A percentile compares a stretch with the other conserved stretches of the same genome.
Evolutionary conservation across 2,797 vertebrate species (phyloP).

Genomic region (Tadarida brasiliensis): DNA sequence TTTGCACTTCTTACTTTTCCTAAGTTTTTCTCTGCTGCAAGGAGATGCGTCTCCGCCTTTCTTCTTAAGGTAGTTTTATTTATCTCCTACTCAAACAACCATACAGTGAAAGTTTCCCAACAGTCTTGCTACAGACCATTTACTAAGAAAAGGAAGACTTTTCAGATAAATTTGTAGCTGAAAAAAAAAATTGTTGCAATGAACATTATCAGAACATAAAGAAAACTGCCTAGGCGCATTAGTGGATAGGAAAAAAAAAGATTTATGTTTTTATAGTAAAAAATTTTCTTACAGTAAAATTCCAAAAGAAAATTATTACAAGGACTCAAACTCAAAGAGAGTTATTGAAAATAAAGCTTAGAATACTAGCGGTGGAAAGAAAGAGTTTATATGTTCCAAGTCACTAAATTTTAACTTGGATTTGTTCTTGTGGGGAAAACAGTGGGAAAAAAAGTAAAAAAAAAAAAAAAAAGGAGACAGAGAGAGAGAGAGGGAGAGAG

Average conservation of each 20-base stretch:
- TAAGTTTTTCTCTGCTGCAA: neutral
- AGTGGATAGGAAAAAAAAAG: neutral
- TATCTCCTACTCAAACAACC: neutral
- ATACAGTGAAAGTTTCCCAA: neutral
- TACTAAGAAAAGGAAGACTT: neutral
- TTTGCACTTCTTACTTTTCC: neutral
- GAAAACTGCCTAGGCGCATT: neutral
- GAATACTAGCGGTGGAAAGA: neutral
- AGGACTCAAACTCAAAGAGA: neutral
- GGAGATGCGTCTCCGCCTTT: neutral
- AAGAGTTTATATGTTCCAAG: neutral
- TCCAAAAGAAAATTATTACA: neutral
- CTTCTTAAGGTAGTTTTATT: neutral
- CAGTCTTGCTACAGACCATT: neutral
- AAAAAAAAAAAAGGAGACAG: neutral
- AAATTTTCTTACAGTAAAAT: neutral
- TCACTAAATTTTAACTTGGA: neutral
- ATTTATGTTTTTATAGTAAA: neutral
- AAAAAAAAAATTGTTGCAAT: neutral
- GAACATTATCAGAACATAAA: neutral
- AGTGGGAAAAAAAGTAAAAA: neutral
- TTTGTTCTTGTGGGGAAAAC: neutral
- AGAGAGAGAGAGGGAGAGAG: fast-evolving
- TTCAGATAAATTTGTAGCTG: neutral
- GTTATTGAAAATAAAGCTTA: neutral